These are phyloP conservation scores for Steinernema hermaphroditum DNA, from an alignment of 2,888 invertebrate genomes.

Conservation along the genomic window DNA sequence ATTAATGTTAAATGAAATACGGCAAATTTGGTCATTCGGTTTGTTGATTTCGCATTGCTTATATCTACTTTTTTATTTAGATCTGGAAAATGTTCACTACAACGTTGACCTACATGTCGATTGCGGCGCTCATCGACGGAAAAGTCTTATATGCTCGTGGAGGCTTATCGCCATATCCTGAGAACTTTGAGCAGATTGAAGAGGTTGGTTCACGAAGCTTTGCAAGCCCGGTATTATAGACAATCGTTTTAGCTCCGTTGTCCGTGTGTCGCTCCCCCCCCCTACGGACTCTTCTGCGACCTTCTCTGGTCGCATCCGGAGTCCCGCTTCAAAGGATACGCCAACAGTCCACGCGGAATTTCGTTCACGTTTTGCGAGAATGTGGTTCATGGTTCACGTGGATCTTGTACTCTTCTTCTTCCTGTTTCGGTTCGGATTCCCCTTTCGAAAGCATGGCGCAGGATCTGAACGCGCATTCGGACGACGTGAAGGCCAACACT, in stretches of 20 bases:
- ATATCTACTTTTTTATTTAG: neutral
- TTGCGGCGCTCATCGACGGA: conserved; percentile 47
- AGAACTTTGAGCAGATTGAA: conserved; percentile 45
- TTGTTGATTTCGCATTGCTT: neutral
- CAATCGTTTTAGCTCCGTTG: conserved; percentile 42
- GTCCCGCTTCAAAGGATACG: no score
- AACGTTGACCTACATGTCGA: conserved; percentile 52
- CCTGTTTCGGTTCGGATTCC: no score
- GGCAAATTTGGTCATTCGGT: conserved; percentile 16
- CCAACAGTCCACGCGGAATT: no score
- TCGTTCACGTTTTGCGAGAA: conserved; percentile 72
- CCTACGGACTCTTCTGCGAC: conserved; percentile 54
- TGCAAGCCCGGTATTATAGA: neutral
- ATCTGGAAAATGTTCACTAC: conserved; percentile 51
- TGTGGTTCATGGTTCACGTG: no score
- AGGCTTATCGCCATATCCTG: conserved; percentile 53
- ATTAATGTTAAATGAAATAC: conserved; percentile 40
- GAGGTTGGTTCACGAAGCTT: conserved; percentile 32
- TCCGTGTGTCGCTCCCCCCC: conserved; percentile 50
- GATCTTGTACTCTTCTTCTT: no score
- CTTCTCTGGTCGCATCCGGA: conserved; percentile 57
- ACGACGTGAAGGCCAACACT: no score
- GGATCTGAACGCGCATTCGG: no score
- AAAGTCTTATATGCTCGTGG: conserved; percentile 54
- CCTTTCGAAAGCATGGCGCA: no score